These are phyloP conservation scores for Congeria kusceri DNA, from an alignment of 2,888 invertebrate species.

Conservation along the genomic window DNA sequence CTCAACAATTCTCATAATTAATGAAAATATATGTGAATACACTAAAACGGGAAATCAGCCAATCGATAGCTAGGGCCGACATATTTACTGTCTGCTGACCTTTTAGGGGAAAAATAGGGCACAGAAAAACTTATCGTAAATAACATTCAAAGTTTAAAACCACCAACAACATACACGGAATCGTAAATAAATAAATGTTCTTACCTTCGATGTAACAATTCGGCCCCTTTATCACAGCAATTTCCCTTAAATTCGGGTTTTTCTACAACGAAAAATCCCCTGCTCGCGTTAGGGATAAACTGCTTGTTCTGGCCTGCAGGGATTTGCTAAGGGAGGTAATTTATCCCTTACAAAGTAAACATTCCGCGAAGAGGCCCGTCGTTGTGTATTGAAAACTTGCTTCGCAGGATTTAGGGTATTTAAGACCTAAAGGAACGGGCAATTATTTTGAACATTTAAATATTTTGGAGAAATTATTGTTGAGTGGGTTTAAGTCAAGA, in stretches of 20 bases:
- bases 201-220: conserved; percentile 50
- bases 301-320: conserved; percentile 65
- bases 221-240: conserved; percentile 21
- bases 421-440: no score
- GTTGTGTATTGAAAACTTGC: no score
- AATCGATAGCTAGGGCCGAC: conserved; percentile 68
- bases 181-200: conserved; percentile 26
- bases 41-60: conserved; percentile 52
- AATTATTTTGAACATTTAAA: no score
- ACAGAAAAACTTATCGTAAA: conserved; percentile 41
- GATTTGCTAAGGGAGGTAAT: conserved; percentile 62
- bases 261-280: conserved; percentile 53
- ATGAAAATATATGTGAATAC: conserved; percentile 6
- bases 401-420: no score
- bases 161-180: background rate
- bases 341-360: conserved; percentile 61
- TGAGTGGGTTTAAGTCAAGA: no score
- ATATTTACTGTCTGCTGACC: conserved; percentile 63
- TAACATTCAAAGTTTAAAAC: conserved; percentile 10
- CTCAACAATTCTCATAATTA: background rate
- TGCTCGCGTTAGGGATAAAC: conserved; percentile 41
- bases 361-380: conserved; percentile 34
- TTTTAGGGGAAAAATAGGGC: conserved; percentile 62
- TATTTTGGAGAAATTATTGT: no score
- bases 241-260: conserved; percentile 38